Conservation (phyloP, 2,797 vertebrate species). For the Todus mexicanus region DNA sequence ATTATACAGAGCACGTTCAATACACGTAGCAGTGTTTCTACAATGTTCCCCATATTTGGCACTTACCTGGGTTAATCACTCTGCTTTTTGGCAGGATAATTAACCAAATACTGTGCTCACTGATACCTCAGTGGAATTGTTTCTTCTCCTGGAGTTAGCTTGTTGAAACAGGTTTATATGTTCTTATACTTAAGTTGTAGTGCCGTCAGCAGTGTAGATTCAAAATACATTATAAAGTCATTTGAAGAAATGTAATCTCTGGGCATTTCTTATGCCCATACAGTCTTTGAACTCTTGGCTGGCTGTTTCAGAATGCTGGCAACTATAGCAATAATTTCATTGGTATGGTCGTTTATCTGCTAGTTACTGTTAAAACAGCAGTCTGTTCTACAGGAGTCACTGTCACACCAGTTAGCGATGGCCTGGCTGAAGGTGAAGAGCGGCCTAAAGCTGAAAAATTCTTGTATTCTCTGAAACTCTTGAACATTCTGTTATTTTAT, state of each 20-base stretch:
- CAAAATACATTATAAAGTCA: not conserved
- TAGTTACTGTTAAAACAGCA: not conserved
- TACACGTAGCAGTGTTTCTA: not conserved
- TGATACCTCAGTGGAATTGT: not conserved
- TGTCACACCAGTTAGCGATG: not conserved
- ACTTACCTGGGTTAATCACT: not conserved
- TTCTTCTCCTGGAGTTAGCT: not conserved
- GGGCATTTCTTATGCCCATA: not conserved
- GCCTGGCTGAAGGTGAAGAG: not conserved
- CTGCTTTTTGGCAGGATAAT: slow-evolving; percentile 13
- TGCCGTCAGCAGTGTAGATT: not conserved
- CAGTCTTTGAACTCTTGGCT: not conserved
- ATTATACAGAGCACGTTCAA: not conserved
- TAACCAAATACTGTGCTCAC: not conserved
- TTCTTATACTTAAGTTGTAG: not conserved
- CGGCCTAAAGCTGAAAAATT: not conserved
- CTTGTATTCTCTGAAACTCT: not conserved
- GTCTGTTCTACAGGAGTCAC: not conserved
- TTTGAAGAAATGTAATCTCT: not conserved
- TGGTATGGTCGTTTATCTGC: not conserved
- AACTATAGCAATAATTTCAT: not conserved
- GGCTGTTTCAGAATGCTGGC: not conserved
- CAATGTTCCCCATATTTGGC: not conserved
- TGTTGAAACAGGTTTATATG: slow-evolving; percentile 29
- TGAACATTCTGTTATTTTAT: not conserved